A percentile compares a stretch with the other conserved stretches of the same genome.
Evolutionary conservation across 2,888 invertebrate species (phyloP).

Genomic region (Ophonus ardosiacus): DNA sequence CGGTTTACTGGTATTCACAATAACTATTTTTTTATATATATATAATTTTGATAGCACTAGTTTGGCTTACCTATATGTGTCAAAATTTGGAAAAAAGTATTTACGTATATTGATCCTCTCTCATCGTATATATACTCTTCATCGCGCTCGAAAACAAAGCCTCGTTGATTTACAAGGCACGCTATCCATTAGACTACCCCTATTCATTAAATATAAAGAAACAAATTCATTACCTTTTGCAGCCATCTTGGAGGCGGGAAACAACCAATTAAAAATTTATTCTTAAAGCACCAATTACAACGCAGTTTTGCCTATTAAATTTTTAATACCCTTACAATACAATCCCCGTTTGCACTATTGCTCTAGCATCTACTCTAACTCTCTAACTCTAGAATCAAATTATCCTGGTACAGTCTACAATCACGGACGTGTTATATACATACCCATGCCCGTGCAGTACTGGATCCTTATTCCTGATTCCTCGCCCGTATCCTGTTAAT

Average conservation of each 20-base stretch:
- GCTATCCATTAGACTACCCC: too few relatives aligned
- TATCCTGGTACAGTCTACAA: background rate
- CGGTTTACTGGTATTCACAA: too few relatives aligned
- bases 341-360: background rate
- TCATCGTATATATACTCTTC: too few relatives aligned
- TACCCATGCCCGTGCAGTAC: background rate
- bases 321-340: background rate
- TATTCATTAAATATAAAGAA: background rate
- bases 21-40: too few relatives aligned
- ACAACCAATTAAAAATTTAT: background rate
- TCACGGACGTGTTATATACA: conserved; percentile 7
- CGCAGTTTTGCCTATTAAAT: background rate
- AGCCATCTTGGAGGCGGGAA: background rate
- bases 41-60: too few relatives aligned
- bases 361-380: background rate
- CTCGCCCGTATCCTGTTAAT: conserved; percentile 43
- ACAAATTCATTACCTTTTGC: background rate
- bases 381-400: background rate
- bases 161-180: too few relatives aligned
- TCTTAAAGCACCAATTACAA: background rate
- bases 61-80: too few relatives aligned
- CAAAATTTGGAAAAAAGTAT: too few relatives aligned
- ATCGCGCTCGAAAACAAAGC: too few relatives aligned
- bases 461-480: conserved; percentile 34
- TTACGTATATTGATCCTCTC: too few relatives aligned